Evolutionary conservation across 2,888 invertebrate species (phyloP).

Genomic region (Sphaerophoria taeniata): DNA sequence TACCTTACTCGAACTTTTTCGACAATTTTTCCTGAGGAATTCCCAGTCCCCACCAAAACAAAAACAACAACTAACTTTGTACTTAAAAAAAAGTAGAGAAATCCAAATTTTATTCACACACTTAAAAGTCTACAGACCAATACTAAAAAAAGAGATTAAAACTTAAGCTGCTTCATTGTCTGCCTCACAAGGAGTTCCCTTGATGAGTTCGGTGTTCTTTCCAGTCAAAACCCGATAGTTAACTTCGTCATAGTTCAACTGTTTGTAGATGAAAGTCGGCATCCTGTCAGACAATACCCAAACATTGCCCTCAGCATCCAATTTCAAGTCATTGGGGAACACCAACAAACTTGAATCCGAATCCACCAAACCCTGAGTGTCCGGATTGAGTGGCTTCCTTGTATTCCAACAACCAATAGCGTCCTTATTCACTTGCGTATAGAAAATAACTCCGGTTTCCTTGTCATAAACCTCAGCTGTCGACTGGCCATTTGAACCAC

Average conservation of each 20-base stretch:
- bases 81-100: background rate
- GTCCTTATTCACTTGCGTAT: conserved; percentile 90
- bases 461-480: conserved; percentile 89
- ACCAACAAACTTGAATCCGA: conserved; percentile 87
- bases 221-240: conserved; percentile 85
- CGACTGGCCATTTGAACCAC: conserved; percentile 89
- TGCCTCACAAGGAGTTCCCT: conserved; percentile 80
- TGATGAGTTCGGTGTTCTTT: conserved; percentile 80
- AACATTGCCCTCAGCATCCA: conserved; percentile 86
- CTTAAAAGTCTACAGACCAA: conserved; percentile 21
- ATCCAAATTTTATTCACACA: conserved; percentile 40
- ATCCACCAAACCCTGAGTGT: conserved; percentile 87
- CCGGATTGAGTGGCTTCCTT: conserved; percentile 85
- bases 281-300: conserved; percentile 92
- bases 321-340: conserved; percentile 91
- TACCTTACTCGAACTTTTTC: too few relatives aligned
- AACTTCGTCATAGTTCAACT: conserved; percentile 86
- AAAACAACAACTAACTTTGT: too few relatives aligned
- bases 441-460: conserved; percentile 89
- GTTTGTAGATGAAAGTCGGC: conserved; percentile 88
- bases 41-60: too few relatives aligned
- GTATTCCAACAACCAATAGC: conserved; percentile 93
- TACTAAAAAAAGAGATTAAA: conserved; percentile 5
- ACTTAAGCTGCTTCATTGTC: conserved; percentile 74
- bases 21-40: too few relatives aligned